These are phyloP conservation scores for pig (Sus scrofa) DNA, from an alignment of 2,113 vertebrate species.

Conservation along the genomic window DNA sequence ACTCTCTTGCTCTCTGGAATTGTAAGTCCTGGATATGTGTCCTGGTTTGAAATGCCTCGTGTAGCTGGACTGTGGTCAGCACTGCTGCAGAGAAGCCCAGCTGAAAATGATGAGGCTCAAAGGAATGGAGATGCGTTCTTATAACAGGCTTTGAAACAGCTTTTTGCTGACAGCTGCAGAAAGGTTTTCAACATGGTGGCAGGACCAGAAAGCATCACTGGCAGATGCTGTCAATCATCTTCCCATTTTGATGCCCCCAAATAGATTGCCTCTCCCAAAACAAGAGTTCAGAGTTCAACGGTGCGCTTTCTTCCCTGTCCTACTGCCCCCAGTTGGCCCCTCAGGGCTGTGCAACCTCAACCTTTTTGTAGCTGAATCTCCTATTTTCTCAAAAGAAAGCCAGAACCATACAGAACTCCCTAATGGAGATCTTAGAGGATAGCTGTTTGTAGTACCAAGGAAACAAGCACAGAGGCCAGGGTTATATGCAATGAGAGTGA, in stretches of 20 bases:
- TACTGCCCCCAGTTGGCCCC: not conserved
- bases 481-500: not conserved
- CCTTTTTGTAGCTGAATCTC: not conserved
- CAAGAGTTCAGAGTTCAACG: not conserved
- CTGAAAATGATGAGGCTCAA: not conserved
- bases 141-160: not conserved
- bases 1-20: not conserved
- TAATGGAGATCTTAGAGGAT: not conserved
- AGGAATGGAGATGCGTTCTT: not conserved
- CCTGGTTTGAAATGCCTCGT: not conserved
- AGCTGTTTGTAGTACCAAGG: not conserved
- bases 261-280: not conserved
- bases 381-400: not conserved
- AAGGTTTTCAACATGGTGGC: not conserved
- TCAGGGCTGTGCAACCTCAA: not conserved
- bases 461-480: not conserved
- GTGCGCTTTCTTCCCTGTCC: not conserved
- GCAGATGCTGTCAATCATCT: not conserved
- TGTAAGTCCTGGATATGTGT: fast-evolving
- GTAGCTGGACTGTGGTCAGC: not conserved
- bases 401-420: not conserved
- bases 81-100: not conserved
- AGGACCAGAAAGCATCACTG: not conserved
- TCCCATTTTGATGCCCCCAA: not conserved
- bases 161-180: not conserved